These are phyloP conservation scores for Vultur gryphus DNA, from an alignment of 2,797 vertebrate species.

Conservation along the genomic window DNA sequence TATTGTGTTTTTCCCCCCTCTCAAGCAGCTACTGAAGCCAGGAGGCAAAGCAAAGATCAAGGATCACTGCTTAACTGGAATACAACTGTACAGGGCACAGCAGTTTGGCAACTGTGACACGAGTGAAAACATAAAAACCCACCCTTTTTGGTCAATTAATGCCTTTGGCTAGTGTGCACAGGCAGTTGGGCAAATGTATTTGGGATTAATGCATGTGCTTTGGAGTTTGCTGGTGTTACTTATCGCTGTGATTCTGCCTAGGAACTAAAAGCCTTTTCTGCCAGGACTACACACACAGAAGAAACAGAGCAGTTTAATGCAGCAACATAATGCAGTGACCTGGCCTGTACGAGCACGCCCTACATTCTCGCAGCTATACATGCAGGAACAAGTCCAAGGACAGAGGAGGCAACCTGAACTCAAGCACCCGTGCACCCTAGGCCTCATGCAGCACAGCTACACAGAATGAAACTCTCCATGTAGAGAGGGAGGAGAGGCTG, in stretches of 20 bases:
- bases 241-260: not conserved
- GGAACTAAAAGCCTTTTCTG: not conserved
- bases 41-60: not conserved
- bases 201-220: not conserved
- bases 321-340: accelerated
- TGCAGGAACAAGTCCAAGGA: accelerated
- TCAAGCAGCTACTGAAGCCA: not conserved
- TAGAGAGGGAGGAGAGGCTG: not conserved
- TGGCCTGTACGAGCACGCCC: accelerated
- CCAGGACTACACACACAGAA: not conserved
- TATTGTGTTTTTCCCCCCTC: not conserved
- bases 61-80: not conserved
- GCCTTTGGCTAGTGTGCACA: not conserved
- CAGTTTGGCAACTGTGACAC: not conserved
- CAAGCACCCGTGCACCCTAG: not conserved
- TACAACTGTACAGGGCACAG: not conserved
- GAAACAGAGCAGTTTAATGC: not conserved
- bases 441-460: not conserved
- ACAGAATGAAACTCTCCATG: not conserved
- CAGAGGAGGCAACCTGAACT: not conserved
- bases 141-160: not conserved
- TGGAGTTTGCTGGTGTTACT: not conserved
- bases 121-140: not conserved
- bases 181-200: not conserved
- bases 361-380: not conserved